Percentiles rank a stretch among this genome's conserved stretches.
phyloP scores from a whole-genome alignment of 2,113 vertebrate species.

The Pteronura brasiliensis region DNA sequence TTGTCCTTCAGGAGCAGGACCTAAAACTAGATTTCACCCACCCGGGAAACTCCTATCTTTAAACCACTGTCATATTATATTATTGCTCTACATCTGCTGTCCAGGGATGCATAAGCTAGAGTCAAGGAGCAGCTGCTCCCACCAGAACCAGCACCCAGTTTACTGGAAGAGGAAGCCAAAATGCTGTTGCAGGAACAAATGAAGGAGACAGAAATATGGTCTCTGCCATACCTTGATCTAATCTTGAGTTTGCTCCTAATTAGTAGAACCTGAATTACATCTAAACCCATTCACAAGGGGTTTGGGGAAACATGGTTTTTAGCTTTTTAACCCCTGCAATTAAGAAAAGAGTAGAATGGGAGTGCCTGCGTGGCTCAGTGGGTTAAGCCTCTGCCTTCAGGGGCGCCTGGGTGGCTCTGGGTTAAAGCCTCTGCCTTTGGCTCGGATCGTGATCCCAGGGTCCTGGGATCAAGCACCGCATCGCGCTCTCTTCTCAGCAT shows the following conservation, averaged over 20 bases:
- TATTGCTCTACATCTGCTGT: neutral
- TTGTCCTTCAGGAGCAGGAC: neutral
- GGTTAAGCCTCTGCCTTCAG: too few species aligned
- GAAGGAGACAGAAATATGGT: neutral
- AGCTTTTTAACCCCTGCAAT: neutral
- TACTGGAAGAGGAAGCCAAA: neutral
- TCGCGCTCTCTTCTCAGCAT: too few species aligned
- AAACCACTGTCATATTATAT: neutral
- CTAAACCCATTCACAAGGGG: neutral
- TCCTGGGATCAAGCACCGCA: too few species aligned
- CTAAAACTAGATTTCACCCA: conserved; percentile 3
- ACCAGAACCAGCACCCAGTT: neutral
- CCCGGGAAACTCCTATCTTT: neutral
- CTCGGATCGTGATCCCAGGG: too few species aligned
- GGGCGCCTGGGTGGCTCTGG: too few species aligned
- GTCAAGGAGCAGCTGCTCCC: neutral
- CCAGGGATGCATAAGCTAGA: neutral
- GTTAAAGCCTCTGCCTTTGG: too few species aligned
- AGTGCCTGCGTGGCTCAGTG: too few species aligned
- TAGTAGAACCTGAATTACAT: neutral
- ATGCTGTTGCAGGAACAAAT: neutral
- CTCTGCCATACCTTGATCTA: neutral
- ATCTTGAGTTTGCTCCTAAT: conserved; percentile 13
- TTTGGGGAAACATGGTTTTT: conserved; percentile 42
- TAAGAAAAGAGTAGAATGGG: neutral